Conservation (phyloP, 2,888 invertebrate species). For the Oscheius onirici region DNA sequence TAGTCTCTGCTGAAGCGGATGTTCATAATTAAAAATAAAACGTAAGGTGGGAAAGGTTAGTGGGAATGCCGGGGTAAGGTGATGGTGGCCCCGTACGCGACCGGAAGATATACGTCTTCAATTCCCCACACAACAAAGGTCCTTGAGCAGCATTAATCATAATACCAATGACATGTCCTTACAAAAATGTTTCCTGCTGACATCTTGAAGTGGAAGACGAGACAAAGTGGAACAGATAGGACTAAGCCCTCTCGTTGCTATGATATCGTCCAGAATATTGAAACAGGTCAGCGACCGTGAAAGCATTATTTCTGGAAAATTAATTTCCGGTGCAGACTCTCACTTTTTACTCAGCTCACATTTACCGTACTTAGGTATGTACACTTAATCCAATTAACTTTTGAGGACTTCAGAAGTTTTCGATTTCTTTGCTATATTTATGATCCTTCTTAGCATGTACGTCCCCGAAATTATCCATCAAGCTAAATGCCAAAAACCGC, state of each 20-base stretch:
- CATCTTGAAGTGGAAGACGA: not conserved
- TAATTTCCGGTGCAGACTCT: not conserved
- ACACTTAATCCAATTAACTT: not conserved
- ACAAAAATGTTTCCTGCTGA: slow-evolving; percentile 12
- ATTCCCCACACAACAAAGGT: slow-evolving; percentile 11
- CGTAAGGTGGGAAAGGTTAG: not conserved
- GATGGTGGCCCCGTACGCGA: not conserved
- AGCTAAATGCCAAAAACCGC: no score
- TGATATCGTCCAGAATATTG: not conserved
- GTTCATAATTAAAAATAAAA: no score
- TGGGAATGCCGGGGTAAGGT: not conserved
- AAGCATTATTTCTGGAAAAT: not conserved
- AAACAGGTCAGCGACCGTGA: not conserved
- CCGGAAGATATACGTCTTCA: slow-evolving; percentile 7
- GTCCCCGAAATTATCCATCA: no score
- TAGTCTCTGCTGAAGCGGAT: no score
- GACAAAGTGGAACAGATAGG: not conserved
- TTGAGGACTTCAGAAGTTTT: no score
- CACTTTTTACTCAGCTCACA: not conserved
- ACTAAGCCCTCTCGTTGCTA: slow-evolving; percentile 12
- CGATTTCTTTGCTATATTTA: no score
- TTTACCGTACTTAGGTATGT: not conserved
- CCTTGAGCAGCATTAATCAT: not conserved
- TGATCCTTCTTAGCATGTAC: no score
- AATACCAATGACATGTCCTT: not conserved